These are phyloP conservation scores for Tetramorium simillimum DNA, from an alignment of 1,140 invertebrate species.

Conservation along the genomic window DNA sequence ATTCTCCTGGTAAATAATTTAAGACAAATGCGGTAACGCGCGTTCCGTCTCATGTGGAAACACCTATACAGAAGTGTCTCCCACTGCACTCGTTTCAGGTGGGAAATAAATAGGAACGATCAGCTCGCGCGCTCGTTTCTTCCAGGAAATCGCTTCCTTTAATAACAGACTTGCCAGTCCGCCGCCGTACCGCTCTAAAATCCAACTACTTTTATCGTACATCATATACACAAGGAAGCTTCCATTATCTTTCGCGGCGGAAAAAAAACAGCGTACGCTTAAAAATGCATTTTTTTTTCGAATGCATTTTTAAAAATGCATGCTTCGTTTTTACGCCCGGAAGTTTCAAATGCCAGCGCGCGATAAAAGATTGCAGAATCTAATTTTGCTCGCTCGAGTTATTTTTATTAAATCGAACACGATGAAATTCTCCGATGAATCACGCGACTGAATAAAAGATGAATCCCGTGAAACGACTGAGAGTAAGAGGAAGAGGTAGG, in stretches of 20 bases:
- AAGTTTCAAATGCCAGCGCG: slow-evolving; percentile 24
- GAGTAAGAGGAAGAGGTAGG: slow-evolving; percentile 31
- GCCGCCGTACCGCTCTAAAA: not conserved
- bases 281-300: not conserved
- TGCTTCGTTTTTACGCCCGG: slow-evolving; percentile 6
- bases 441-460: slow-evolving; percentile 84
- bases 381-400: slow-evolving; percentile 69
- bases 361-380: slow-evolving; percentile 53
- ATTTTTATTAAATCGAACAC: slow-evolving; percentile 83
- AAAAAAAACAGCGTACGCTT: not conserved
- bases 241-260: not conserved
- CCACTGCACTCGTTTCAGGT: not conserved
- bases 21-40: not conserved
- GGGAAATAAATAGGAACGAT: slow-evolving; percentile 42
- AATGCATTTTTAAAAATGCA: no score
- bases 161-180: slow-evolving; percentile 22
- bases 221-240: not conserved
- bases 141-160: slow-evolving; percentile 29
- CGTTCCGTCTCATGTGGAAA: not conserved
- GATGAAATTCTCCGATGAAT: slow-evolving; percentile 78
- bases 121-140: slow-evolving; percentile 5
- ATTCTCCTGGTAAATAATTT: slow-evolving; percentile 30
- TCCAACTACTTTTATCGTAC: slow-evolving; percentile 7
- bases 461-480: slow-evolving; percentile 68
- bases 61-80: not conserved